Base-by-base conservation (phyloP, 2,888 invertebrate species). In the Ommatoiulus sabulosus region DNA sequence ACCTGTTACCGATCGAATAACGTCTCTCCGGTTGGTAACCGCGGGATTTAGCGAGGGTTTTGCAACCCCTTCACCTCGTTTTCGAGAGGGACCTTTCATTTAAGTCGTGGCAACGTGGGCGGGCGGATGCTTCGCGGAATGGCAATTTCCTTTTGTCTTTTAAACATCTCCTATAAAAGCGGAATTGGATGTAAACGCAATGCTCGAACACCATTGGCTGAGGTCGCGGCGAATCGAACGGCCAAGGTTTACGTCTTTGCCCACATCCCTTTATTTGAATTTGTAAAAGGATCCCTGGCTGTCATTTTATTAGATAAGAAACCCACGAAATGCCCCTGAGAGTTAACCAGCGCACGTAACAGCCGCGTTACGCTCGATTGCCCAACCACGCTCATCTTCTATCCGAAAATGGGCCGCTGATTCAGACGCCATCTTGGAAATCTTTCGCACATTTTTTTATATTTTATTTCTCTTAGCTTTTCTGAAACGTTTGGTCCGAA, bases 101-200 rank as follows among this genome's bases (percentile, higher is more conserved):
- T 52, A 72, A 72, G 8, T 52, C 52, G 52, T 52, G 15, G 52
- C 6, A 20, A 72, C 72, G 72, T 72, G 24, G 72, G 72, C 72
- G 72, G 7, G 24, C 0, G 72, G 72, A 72, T 63, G 63, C 63
- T n/a, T 4, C 17, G 0, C 0, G 63, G 63, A 63, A 72, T 72
- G 20, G 72, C 72, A 20, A 72, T 72, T 72, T 72, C 72, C 72
- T 72, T 72, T 72, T 72, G 72, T 72, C 72, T 72, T 72, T 35
- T 24, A 24, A 72, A 24, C 24, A 72, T 72, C 72, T n/a, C 24
- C 72, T 72, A 72, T 72, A 72, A 72, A 72, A 72, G n/a, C 72
- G 24, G 72, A 72, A 72, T 72, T 20, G 72, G 72, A 72, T 24
- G 72, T 72, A 72, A 72, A 72, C 72, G 72, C 6, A 3, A 24